These are phyloP conservation scores for Gobio gobio DNA, from an alignment of 2,113 vertebrate species.

Conservation along the genomic window DNA sequence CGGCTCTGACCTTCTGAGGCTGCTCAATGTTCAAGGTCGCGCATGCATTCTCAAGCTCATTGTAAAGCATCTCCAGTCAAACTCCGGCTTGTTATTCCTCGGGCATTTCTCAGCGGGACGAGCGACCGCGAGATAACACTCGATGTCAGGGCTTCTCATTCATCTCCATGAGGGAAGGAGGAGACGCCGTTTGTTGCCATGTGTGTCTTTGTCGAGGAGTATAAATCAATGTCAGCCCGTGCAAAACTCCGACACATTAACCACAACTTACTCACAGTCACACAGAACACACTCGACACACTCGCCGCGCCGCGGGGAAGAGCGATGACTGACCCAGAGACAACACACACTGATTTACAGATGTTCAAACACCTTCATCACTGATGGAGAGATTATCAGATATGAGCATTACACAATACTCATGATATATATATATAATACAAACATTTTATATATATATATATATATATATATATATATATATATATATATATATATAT, in stretches of 20 bases:
- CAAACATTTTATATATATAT: no score
- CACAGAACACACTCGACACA: background rate
- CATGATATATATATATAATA: no score
- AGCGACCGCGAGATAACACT: conserved; percentile 9
- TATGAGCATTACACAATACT: background rate
- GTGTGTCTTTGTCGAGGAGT: conserved; percentile 40
- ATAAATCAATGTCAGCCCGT: conserved; percentile 57
- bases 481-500: no score
- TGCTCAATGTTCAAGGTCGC: background rate
- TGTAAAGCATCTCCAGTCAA: conserved; percentile 3
- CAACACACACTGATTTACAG: background rate
- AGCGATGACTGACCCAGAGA: conserved; percentile 18
- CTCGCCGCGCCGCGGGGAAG: conserved; percentile 32
- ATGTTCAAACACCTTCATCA: background rate
- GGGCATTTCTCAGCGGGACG: background rate
- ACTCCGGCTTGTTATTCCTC: conserved; percentile 3
- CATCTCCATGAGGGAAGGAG: conserved; percentile 35
- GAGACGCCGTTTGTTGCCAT: background rate
- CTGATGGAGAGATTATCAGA: background rate
- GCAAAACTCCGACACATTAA: conserved; percentile 45
- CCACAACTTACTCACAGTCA: conserved; percentile 53
- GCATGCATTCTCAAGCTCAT: background rate
- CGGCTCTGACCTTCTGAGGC: background rate
- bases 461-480: no score
- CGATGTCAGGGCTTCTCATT: conserved; percentile 33